Conservation (phyloP, 2,113 vertebrate species). For the Sturnira hondurensis region DNA sequence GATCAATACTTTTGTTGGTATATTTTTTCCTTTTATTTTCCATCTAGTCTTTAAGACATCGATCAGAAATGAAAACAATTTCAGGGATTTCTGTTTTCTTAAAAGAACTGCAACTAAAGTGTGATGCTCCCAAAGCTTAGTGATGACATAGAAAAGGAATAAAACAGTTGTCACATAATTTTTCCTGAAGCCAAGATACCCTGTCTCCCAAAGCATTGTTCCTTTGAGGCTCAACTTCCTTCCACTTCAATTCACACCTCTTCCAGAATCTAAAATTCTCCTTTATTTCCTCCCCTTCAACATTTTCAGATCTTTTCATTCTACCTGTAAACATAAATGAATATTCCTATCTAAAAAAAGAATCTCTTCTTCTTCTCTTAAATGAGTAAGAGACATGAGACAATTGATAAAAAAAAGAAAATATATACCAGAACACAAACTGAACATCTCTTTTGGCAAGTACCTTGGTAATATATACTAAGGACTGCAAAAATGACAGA, state of each 20-base stretch:
- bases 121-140: background rate
- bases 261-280: background rate
- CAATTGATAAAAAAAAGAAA: constrained; percentile 4
- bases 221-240: background rate
- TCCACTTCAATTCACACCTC: background rate
- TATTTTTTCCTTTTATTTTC: background rate
- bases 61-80: constrained; percentile 25
- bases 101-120: background rate
- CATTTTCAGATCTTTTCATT: background rate
- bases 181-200: background rate
- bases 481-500: background rate
- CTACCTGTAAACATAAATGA: background rate
- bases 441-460: background rate
- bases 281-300: background rate
- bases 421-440: background rate
- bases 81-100: background rate
- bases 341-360: background rate
- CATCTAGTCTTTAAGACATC: background rate
- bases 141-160: background rate
- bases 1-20: background rate
- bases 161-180: background rate
- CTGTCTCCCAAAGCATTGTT: background rate
- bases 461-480: background rate
- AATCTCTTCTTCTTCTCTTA: background rate
- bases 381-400: background rate